Percentiles rank a stretch among this genome's conserved stretches.
Evolutionary conservation across 2,888 invertebrate species (phyloP).

Genomic region (Andrena trimmerana): DNA sequence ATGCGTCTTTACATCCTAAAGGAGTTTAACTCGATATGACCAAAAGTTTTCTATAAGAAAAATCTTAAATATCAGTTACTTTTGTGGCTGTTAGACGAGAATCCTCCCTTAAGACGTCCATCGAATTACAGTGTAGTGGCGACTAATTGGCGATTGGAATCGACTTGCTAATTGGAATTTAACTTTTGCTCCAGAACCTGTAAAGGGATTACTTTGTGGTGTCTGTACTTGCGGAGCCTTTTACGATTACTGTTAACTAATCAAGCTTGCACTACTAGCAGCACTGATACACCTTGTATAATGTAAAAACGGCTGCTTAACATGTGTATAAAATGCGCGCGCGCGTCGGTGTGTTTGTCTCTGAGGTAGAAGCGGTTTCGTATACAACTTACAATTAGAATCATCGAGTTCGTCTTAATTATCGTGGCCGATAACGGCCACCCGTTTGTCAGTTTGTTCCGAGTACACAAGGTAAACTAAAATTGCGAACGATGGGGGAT

Average conservation of each 20-base stretch:
- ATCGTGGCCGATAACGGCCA: slow-evolving; percentile 35
- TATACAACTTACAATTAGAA: slow-evolving; percentile 71
- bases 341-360: slow-evolving; percentile 41
- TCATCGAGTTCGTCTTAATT: slow-evolving; percentile 39
- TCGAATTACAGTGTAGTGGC: no score
- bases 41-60: no score
- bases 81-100: no score
- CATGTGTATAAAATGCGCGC: slow-evolving; percentile 27
- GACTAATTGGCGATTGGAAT: no score
- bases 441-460: slow-evolving; percentile 43
- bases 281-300: not conserved
- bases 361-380: slow-evolving; percentile 82
- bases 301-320: slow-evolving; percentile 30
- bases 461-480: slow-evolving; percentile 51
- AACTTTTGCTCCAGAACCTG: no score
- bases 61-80: no score
- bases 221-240: not conserved
- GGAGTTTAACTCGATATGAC: no score
- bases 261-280: not conserved
- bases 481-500: slow-evolving; percentile 15
- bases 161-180: no score
- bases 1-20: no score
- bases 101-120: no score
- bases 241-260: not conserved
- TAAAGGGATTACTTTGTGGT: no score